Evolutionary conservation across 2,888 invertebrate species (phyloP), one percentile per base, ranked within the genome.

Genomic region (Hylaea fasciaria): DNA sequence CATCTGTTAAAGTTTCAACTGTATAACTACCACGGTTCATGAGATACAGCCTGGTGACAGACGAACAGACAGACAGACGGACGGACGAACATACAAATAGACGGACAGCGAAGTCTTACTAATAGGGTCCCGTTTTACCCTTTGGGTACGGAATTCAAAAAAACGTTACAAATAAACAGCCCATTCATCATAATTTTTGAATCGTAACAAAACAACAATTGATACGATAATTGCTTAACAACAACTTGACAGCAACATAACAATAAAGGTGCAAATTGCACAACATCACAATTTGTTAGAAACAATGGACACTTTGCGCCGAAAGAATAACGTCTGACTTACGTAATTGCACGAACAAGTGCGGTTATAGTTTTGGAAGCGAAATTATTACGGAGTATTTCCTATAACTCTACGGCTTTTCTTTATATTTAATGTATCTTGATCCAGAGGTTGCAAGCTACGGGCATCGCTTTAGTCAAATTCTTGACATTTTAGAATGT

Each of bases 241-340:
- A 69, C 69, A 70, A 72, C 68, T 73, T 64, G 64, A 62, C 62
- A 53, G 65, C 69, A 71, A 58, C 66, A 59, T 40, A 66, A 61
- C 66, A 62, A 69, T 58, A 72, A 74, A 68, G 65, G 22, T 22
- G 5, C 5, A 22, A 56, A 66, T 82, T 77, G 73, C 72, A 70
- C 71, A 77, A 78, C 65, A 62, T 55, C 32, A 52, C 59, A 71
- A 74, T 75, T 70, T 76, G 69, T 70, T 71, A 73, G 76, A 80
- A 85, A 80, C 85, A 85, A 86, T 85, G 62, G 81, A 72, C 65
- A 71, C 68, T 70, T 74, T 65, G 62, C 71, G 70, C 69, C 62
- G 69, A 72, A 69, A 56, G 22, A 79, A 69, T 70, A 72, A 65
- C 58, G 60, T 57, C 64, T 62, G 12, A 10, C 45, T 61, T 56